Percentiles rank a stretch among this genome's conserved stretches.
Conservation (phyloP, 2,113 vertebrate species). For the Cavia porcellus region DNA sequence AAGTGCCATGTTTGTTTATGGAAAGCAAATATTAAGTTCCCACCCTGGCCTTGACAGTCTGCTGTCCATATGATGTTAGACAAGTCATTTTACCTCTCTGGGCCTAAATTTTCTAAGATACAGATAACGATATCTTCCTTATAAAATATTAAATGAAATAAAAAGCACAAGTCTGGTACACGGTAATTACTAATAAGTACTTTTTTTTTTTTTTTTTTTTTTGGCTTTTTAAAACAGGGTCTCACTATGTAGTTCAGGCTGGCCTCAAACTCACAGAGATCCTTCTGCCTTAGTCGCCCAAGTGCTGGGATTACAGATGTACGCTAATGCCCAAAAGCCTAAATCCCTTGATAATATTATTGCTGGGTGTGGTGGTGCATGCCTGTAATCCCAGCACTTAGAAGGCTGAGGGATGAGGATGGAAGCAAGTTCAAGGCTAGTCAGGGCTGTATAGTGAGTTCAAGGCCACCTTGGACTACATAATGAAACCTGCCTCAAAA, state of each 20-base stretch:
- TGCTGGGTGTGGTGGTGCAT: background rate
- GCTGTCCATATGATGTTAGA: background rate
- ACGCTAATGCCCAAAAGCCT: background rate
- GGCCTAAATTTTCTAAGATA: constrained; percentile 10
- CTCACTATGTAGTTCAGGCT: background rate
- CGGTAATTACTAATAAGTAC: background rate
- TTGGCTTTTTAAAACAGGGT: background rate
- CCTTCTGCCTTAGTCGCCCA: background rate
- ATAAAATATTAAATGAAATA: background rate
- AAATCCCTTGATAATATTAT: background rate
- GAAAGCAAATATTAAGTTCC: background rate
- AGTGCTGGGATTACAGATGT: background rate
- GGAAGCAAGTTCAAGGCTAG: background rate
- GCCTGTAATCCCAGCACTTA: background rate
- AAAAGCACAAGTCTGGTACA: background rate
- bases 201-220: background rate
- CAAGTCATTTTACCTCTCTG: constrained; percentile 28
- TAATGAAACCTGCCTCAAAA: background rate
- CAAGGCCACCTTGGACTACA: too few relatives aligned
- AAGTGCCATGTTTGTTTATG: background rate
- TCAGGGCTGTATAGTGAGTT: background rate
- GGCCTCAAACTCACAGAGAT: background rate
- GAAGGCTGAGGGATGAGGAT: background rate
- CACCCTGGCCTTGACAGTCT: background rate
- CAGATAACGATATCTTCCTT: background rate